A percentile compares a stretch with the other conserved stretches of the same genome.
Conservation (phyloP, 2,797 vertebrate genomes). For the Buphagus erythrorhynchus region DNA sequence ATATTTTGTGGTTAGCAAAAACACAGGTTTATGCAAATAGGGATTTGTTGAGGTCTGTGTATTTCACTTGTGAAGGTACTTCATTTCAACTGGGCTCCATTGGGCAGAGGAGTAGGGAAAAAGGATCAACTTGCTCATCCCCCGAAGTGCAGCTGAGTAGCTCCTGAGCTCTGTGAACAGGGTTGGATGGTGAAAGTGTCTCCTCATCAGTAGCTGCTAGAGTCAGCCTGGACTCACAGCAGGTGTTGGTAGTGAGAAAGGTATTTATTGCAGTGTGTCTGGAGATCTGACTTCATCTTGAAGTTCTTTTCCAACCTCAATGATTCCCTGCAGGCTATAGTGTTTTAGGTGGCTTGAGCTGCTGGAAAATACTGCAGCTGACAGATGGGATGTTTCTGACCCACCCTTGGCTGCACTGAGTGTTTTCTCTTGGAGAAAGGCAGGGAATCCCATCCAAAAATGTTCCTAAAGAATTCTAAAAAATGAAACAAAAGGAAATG, state of each 20-base stretch:
- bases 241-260: not conserved
- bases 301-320: not conserved
- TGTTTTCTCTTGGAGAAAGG: not conserved
- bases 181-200: rapidly evolving
- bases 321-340: not conserved
- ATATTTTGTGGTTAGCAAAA: not conserved
- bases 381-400: not conserved
- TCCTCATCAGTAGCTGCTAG: rapidly evolving
- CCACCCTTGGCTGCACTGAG: rapidly evolving
- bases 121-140: not conserved
- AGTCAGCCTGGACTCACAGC: not conserved
- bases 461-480: not conserved
- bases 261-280: not conserved
- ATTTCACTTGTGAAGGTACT: not conserved
- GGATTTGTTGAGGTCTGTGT: not conserved
- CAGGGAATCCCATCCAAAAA: not conserved
- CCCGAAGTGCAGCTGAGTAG: not conserved
- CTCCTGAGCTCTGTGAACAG: not conserved
- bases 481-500: not conserved
- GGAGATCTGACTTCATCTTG: not conserved
- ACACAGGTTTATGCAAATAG: not conserved
- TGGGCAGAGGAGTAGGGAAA: not conserved
- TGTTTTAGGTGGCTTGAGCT: not conserved
- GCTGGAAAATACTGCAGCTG: not conserved
- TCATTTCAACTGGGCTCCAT: rapidly evolving